These are phyloP conservation scores for Lasioglossum calceatum DNA, from an alignment of 2,888 invertebrate genomes.

Conservation along the genomic window DNA sequence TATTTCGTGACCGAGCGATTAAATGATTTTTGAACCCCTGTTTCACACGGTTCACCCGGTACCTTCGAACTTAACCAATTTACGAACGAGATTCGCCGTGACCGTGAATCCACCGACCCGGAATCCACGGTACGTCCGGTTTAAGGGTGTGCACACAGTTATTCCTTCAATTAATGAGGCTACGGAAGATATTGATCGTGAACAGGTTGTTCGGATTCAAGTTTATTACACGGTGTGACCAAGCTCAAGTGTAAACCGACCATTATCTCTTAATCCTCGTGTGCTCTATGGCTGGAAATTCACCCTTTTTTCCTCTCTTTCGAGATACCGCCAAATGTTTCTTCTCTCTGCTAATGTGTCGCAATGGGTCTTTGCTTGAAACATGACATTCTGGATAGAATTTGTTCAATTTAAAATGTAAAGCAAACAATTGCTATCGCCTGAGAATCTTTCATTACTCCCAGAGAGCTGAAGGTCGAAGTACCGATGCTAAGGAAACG, in stretches of 20 bases:
- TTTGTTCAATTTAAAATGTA: not conserved
- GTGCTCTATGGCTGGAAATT: not conserved
- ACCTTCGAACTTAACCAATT: slow-evolving; percentile 10
- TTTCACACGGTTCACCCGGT: slow-evolving; percentile 46
- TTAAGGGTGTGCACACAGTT: not conserved
- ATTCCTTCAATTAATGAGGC: slow-evolving; percentile 7
- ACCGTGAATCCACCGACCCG: slow-evolving; percentile 22
- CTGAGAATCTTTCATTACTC: not conserved
- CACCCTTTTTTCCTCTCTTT: not conserved
- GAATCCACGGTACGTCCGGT: slow-evolving; percentile 10
- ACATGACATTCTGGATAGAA: not conserved
- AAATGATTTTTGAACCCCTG: slow-evolving; percentile 46
- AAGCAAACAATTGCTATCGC: not conserved
- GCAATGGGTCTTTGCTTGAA: not conserved
- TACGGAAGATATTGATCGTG: slow-evolving; percentile 4
- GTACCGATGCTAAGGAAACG: not conserved
- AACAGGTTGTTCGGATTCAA: not conserved
- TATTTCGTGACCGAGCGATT: slow-evolving; percentile 45
- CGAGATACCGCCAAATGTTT: not conserved
- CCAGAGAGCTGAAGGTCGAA: not conserved
- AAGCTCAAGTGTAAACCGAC: not conserved
- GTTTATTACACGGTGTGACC: not conserved
- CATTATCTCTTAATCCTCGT: slow-evolving; percentile 5
- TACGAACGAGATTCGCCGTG: slow-evolving; percentile 16
- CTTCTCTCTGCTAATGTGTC: not conserved